Evolutionary conservation across 2,113 vertebrate species (phyloP).

Genomic region (Dasyprocta punctata): DNA sequence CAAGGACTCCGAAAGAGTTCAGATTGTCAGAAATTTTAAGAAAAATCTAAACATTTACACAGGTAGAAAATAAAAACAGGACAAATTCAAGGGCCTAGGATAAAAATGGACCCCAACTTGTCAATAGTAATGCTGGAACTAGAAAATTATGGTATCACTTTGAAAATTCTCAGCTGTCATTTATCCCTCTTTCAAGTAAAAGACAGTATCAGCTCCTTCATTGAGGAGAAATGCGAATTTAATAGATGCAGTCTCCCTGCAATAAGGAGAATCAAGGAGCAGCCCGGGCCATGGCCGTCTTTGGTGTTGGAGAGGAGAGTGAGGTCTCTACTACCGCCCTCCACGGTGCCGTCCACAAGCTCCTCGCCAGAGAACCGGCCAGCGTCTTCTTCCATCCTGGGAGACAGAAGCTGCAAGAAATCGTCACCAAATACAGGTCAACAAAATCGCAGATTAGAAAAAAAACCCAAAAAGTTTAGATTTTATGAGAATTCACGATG

Average conservation of each 20-base stretch:
- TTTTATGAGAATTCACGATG: background rate
- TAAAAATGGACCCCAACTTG: background rate
- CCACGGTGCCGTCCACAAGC: fast-evolving
- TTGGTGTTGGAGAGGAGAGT: fast-evolving
- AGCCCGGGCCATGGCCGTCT: fast-evolving
- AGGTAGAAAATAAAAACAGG: slow-evolving; percentile 43
- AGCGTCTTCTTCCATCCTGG: background rate
- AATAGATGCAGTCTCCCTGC: fast-evolving
- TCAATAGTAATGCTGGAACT: background rate
- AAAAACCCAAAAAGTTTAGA: background rate
- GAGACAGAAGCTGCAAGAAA: background rate
- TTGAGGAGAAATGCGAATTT: background rate
- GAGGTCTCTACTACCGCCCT: background rate
- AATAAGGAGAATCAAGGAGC: background rate
- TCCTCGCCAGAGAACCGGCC: fast-evolving
- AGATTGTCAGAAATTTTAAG: background rate
- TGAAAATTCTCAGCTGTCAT: background rate
- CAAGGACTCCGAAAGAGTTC: background rate
- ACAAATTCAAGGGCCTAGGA: background rate
- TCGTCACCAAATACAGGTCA: background rate
- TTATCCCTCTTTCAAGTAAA: background rate
- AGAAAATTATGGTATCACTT: background rate
- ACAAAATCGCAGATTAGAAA: background rate
- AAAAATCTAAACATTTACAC: slow-evolving; percentile 28
- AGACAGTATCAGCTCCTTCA: background rate